Evolutionary conservation across 2,797 vertebrate genomes (phyloP).

Genomic region (Gymnopithys bicolor): DNA sequence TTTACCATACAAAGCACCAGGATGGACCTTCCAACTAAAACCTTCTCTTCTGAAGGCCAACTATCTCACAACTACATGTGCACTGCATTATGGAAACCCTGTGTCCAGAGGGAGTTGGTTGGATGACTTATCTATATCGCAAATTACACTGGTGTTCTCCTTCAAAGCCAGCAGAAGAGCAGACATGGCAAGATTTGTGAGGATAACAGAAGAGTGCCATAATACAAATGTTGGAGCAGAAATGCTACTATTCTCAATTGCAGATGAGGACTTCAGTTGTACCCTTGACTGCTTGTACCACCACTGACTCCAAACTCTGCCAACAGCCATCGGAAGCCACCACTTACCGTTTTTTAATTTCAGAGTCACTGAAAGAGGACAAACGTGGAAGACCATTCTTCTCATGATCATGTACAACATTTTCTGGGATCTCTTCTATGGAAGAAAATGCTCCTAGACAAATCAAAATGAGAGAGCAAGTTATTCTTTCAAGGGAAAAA

Average conservation of each 20-base stretch:
- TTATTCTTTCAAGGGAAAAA: neutral
- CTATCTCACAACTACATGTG: neutral
- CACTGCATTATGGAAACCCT: neutral
- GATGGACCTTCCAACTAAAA: neutral
- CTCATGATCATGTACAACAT: conserved; percentile 94
- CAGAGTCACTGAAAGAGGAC: conserved; percentile 86
- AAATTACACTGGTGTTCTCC: neutral
- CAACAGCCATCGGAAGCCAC: neutral
- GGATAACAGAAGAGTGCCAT: neutral
- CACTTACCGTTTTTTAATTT: conserved; percentile 87
- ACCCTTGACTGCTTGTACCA: neutral
- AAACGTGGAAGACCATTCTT: conserved; percentile 95
- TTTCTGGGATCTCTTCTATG: conserved; percentile 94
- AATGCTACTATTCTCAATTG: neutral
- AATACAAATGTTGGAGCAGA: neutral
- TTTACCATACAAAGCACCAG: neutral
- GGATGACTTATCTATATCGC: neutral
- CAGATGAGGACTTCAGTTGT: neutral
- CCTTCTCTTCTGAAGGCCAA: neutral
- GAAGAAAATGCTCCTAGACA: conserved; percentile 87
- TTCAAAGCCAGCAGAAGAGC: neutral
- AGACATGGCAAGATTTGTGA: neutral
- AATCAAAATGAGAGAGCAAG: neutral
- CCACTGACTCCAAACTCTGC: neutral
- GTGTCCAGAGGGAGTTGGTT: neutral